phyloP scores from a whole-genome alignment of 2,797 vertebrate genomes.

The Muraenolepis orangiensis region DNA sequence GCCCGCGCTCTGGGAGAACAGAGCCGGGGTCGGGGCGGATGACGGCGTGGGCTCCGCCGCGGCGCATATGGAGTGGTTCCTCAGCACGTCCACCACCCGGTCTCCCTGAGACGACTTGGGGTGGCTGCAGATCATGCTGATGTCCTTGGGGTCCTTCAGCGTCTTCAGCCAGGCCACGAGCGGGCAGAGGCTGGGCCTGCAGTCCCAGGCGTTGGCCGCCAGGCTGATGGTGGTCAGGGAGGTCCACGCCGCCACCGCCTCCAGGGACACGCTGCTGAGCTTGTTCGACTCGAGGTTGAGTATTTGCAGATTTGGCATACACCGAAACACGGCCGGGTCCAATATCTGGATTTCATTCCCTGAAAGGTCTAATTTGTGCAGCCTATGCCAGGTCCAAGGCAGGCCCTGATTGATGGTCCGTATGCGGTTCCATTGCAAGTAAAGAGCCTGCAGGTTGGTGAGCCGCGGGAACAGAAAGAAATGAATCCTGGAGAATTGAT shows the following conservation, averaged over 20 bases:
- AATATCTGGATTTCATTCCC: conserved; percentile 89
- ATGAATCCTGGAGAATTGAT: conserved; percentile 95
- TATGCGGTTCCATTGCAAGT: conserved; percentile 95
- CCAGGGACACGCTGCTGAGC: conserved; percentile 87
- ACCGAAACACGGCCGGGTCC: conserved; percentile 86
- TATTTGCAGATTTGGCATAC: conserved; percentile 89
- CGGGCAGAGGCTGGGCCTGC: conserved; percentile 88
- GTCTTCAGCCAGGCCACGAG: conserved; percentile 89
- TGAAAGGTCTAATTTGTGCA: conserved; percentile 93
- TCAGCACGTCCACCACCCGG: conserved; percentile 84
- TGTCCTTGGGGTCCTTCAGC: conserved; percentile 87
- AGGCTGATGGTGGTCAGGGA: conserved; percentile 88
- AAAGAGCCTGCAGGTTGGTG: conserved; percentile 88
- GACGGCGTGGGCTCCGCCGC: conserved; percentile 67
- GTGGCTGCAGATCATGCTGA: conserved; percentile 92
- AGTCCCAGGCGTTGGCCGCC: conserved; percentile 95
- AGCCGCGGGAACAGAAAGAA: conserved; percentile 95
- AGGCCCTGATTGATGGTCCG: conserved; percentile 85
- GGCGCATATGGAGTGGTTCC: conserved; percentile 84
- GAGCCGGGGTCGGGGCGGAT: conserved; percentile 47
- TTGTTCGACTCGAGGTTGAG: conserved; percentile 97
- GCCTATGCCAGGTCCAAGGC: conserved; percentile 91
- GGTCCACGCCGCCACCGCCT: conserved; percentile 88
- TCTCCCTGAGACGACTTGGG: conserved; percentile 90
- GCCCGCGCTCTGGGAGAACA: conserved; percentile 37